Base-by-base conservation (phyloP, 2,113 vertebrate genomes). In the Centropristis striata region DNA sequence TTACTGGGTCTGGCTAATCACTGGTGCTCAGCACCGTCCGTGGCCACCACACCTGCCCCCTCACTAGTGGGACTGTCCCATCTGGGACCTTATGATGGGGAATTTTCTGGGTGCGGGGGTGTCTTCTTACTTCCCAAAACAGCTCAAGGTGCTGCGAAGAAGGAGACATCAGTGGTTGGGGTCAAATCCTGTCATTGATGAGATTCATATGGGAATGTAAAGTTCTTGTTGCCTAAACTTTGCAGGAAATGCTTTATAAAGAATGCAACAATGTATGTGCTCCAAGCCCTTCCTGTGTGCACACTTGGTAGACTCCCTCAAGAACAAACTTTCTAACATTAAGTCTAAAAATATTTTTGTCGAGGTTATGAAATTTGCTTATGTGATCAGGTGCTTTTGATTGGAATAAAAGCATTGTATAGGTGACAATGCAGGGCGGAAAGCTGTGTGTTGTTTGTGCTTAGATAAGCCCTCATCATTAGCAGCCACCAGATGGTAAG, bases 1-100 rank as follows among this genome's bases (percentile, higher is more conserved):
- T 92, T 91, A 90, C 93, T 94, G 93, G 95, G 94, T 87, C 95
- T 87, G 88, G 93, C 95, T 97, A 97, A 98, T 98, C 97, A 96
- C 93, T 97, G 95, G 92, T 96, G 95, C 94, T 96, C 94, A 96
- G 95, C 92, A 95, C 92, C 90, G 88, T 94, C 92, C 88, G 80
- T 88, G 86, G 78, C 93, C 90, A 88, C 95, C 96, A 97, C 93
- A 94, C 96, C 97, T 97, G 97, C 97, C 93, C 93, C 87, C 83
- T 85, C 53, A 78, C 89, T 95, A 95, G 96, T 95, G 94, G 95
- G 94, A 95, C 95, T 90, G 93, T 94, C 94, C 96, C 96, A 97
- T 97, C 96, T 98, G 96, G 96, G 94, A 96, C 94, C 94, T 92
- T 71, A 94, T 95, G 95, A 94, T 92, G 85, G 66, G 88, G 88